Evolutionary conservation across 2,113 vertebrate genomes (phyloP), one percentile per base, ranked within the genome.

Genomic region (Sprattus sprattus): DNA sequence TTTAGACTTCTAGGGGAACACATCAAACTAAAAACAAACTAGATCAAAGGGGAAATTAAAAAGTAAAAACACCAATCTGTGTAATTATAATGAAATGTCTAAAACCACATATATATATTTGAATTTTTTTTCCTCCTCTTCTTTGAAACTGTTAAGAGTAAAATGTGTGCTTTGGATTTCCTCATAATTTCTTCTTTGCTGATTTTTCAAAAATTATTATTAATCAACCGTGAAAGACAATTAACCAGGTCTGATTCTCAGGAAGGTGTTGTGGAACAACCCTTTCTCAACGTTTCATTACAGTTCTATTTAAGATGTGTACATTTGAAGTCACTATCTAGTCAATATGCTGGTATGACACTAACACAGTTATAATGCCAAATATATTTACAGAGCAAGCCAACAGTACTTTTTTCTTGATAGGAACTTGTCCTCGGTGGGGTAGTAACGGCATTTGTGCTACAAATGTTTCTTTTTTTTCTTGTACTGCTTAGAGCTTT

Each of bases 131-230:
- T 78, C 39, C 71, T 78, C 71, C 90, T 89, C 89, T 89, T 92
- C 93, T 83, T 94, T 90, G 89, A 93, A 94, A 94, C 89, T 44
- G 82, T 88, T 50, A 45, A 92, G 90, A 90, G 91, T 86, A 87
- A 57, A 93, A 91, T 94, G 93, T 96, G 95, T 95, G 95, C 95
- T 96, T 96, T 94, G 95, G 95, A 96, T 93, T 92, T 93, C 93
- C 94, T 93, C 94, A 92, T 2, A 28, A 60, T 85, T 85, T 90
- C 6, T 82, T 85, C 78, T 85, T 50, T 88, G 82, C 52, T 85
- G 64, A 85, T 84, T 84, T 95, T 82, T 83, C 92, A 92, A 85
- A 91, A 60, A 22, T 60, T 60, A 89, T 82, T 46, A 57, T 45
- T 78, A 78, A 78, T 78, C 71, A 78, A 78, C 71, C 71, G 10